These are phyloP conservation scores for Empis stercorea DNA, from an alignment of 2,888 invertebrate species.

Conservation along the genomic window DNA sequence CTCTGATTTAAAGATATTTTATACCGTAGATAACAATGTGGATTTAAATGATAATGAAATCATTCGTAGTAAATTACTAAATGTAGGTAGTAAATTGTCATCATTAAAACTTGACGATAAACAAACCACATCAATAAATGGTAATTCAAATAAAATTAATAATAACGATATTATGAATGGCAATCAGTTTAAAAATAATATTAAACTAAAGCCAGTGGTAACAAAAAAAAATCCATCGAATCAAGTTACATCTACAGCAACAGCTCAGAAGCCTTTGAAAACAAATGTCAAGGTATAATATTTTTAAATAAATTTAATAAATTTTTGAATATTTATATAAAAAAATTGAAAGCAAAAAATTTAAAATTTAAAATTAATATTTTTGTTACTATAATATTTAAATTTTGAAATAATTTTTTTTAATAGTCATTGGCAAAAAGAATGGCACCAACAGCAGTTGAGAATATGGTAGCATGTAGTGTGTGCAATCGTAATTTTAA, in stretches of 20 bases:
- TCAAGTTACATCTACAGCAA: conserved; percentile 11
- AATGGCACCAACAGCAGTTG: background rate
- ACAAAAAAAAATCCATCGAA: conserved; percentile 26
- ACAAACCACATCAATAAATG: background rate
- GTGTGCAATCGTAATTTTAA: conserved; percentile 73
- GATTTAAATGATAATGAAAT: conserved; percentile 1
- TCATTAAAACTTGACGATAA: background rate
- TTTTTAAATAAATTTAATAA: background rate
- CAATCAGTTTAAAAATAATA: conserved; percentile 15
- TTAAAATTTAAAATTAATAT: background rate
- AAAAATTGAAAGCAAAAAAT: background rate
- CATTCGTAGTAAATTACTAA: conserved; percentile 5
- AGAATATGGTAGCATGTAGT: conserved; percentile 42
- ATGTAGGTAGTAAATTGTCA: conserved; percentile 3
- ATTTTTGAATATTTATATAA: background rate
- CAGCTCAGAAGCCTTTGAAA: conserved; percentile 12
- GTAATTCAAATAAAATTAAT: conserved; percentile 13
- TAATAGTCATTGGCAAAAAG: background rate
- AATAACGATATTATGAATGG: conserved; percentile 16
- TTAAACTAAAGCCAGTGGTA: conserved; percentile 30
- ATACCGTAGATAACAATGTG: conserved; percentile 4
- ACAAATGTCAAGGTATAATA: conserved; percentile 8
- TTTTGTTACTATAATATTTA: too few relatives aligned
- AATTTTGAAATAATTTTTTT: too few relatives aligned
- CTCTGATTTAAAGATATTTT: too few relatives aligned